Base-by-base conservation (phyloP, 92 coral and sea anemone species). In the Metridium senile region DNA sequence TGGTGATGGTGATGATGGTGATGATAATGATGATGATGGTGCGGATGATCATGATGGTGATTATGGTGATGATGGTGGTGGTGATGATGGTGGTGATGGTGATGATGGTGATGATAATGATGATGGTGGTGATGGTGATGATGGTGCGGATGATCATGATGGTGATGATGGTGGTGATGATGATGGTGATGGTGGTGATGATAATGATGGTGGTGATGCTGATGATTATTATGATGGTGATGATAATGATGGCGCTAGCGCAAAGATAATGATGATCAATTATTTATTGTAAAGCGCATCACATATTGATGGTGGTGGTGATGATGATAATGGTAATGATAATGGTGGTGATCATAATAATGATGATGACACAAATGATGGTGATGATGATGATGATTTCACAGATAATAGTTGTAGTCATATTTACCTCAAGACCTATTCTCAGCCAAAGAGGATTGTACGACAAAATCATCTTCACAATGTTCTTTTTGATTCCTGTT, bases 361-460 rank as follows among this genome's bases (percentile, higher is more conserved):
- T n/a, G n/a, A n/a, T n/a, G n/a, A n/a, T n/a, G n/a, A n/a, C n/a
- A n/a, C n/a, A n/a, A n/a, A n/a, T n/a, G n/a, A 6, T 13, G 13
- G 49, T 39, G 49, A 4, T 4, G 6, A 13, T 39, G 13, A 13
- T 39, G 49, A 39, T 39, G 49, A 13, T 39, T 39, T 39, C 6
- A 39, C 13, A 39, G 49, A 39, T 6, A 13, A 13, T 39, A 13
- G 13, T 39, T 13, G 13, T 4, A 13, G 49, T 39, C 49, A 4
- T 13, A 6, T 4, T 77, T 68, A 95, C 99, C 93, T 95, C 99
- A 0, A 95, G 87, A 6, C 99, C 99, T 82, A 95, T 92, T 57
- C 99, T 86, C 13, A 95, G 91, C 99, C 99, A 95, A n/a, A 95
- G 85, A 0, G 99, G 74, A 53, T 89, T 95, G 80, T 95, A 95